Base-by-base conservation (phyloP, 2,888 invertebrate species). In the Sylvicola fuscatus region DNA sequence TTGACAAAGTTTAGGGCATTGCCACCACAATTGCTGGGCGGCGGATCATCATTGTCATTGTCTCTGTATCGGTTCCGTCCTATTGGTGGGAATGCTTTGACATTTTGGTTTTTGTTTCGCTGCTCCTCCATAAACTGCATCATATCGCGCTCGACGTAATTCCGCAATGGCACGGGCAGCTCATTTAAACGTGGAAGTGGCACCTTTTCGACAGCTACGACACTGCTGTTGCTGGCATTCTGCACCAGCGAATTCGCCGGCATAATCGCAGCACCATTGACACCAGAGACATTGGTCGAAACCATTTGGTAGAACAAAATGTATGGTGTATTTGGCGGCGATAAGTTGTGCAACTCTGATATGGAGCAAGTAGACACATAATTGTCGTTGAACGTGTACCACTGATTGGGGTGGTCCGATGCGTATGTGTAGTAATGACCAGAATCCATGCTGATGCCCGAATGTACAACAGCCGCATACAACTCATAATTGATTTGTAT, bases 371-470 rank as follows among this genome's bases (percentile, higher is more conserved):
- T 52, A 2, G 67, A 65, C 2, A 87, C 82, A n/a, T 65, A 60
- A 39, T 71, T 74, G 46, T 87, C 87, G 49, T 86, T 83, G 49
- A 81, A 83, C 49, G 75, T 69, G 52, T 71, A 78, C 87, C 87
- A 87, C 37, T 59, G 59, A 27, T 67, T 60, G 37, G 63, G 62
- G 13, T 56, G 58, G 49, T 79, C 79, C 27, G 71, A 67, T 1
- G 80, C 83, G 39, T 81, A 72, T 0, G 84, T 83, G 52, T 82
- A 84, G 53, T 89, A 89, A 51, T 89, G 89, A 0, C 87, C 89
- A 1, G 80, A 78, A 49, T 87, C 81, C 42, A 83, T 72, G 35
- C 77, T 79, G 14, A 71, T 70, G 2, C 89, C 89, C 1, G 75
- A 72, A 54, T 89, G 89, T 0, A 89, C 76, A 1, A 89, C 78